Percentiles rank a stretch among this genome's conserved stretches.
phyloP scores from a whole-genome alignment of 2,797 vertebrate species.

The Sylvilagus floridanus region DNA sequence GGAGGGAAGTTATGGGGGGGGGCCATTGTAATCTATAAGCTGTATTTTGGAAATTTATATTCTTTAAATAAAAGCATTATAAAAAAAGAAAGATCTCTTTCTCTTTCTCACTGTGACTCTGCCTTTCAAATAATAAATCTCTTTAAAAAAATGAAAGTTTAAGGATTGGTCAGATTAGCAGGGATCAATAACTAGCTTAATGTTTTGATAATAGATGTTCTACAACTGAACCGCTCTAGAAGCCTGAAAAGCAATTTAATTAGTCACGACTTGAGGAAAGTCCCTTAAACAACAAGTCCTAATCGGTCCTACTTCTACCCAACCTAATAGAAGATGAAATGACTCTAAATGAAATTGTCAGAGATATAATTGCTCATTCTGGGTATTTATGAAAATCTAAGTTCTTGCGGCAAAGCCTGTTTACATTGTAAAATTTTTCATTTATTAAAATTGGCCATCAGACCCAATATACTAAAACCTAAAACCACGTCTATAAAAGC shows the following conservation, averaged over 20 bases:
- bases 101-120: no score
- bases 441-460: constrained; percentile 36
- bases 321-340: constrained; percentile 22
- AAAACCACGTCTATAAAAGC: background rate
- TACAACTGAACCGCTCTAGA: background rate
- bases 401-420: background rate
- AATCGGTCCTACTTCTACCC: constrained; percentile 11
- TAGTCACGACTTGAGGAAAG: background rate
- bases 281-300: background rate
- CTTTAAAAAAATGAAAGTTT: background rate
- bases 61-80: no score
- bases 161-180: background rate
- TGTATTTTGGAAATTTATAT: no score
- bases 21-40: no score
- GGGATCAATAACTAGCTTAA: constrained; percentile 32
- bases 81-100: no score
- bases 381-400: constrained; percentile 19
- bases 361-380: constrained; percentile 40
- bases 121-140: no score
- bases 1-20: no score
- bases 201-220: background rate
- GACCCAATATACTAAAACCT: background rate
- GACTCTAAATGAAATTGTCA: constrained; percentile 24
- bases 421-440: background rate
- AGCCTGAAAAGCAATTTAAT: constrained; percentile 31